These are phyloP conservation scores for Anhinga anhinga DNA, from an alignment of 2,113 vertebrate genomes.

Conservation along the genomic window DNA sequence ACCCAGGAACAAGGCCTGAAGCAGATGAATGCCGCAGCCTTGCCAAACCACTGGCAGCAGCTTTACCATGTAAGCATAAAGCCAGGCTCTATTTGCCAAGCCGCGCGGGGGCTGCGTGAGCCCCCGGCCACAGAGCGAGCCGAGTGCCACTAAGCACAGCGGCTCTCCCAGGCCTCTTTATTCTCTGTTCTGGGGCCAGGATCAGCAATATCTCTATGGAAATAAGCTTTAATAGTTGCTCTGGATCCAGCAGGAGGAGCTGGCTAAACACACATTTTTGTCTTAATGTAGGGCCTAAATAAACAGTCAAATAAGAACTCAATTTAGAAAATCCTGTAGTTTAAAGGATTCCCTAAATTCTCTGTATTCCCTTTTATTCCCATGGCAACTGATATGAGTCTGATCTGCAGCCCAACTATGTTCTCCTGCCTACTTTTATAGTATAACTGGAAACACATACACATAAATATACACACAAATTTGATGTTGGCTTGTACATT, in stretches of 20 bases:
- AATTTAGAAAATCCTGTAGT: background rate
- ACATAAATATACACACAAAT: background rate
- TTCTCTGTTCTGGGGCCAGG: conserved; percentile 35
- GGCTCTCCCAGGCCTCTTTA: background rate
- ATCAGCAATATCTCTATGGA: conserved; percentile 32
- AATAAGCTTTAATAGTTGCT: conserved; percentile 37
- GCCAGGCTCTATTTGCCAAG: background rate
- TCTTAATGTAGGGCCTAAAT: conserved; percentile 47
- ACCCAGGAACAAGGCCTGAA: background rate
- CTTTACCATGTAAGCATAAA: background rate
- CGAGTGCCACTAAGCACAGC: background rate
- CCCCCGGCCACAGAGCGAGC: rapidly evolving
- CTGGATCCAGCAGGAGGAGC: conserved; percentile 59
- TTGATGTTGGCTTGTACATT: background rate
- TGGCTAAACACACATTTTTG: conserved; percentile 49
- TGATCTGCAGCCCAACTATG: conserved; percentile 38
- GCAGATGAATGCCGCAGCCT: background rate
- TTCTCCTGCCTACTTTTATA: background rate
- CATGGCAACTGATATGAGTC: background rate
- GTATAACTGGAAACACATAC: background rate
- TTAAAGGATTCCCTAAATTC: conserved; percentile 54
- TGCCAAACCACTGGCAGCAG: conserved; percentile 29
- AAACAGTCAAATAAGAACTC: conserved; percentile 50
- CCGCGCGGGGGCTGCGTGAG: background rate
- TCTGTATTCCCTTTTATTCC: conserved; percentile 44